Conservation (phyloP, 37 sponge, comb jelly and placozoan species). For the Halichondria panicea region DNA sequence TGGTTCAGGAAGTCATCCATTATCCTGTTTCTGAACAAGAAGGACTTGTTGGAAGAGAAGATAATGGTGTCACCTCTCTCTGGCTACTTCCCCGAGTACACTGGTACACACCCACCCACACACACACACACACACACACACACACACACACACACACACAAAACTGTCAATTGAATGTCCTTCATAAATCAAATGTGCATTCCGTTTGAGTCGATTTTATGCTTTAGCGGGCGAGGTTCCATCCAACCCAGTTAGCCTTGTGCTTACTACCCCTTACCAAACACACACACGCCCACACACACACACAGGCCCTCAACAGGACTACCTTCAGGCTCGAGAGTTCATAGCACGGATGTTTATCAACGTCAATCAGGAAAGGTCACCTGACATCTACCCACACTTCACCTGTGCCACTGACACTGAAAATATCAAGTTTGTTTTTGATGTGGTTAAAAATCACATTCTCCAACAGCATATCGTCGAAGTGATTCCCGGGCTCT, state of each 20-base stretch:
- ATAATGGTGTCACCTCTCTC: slow-evolving; percentile 76
- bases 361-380: slow-evolving; percentile 44
- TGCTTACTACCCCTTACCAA: no score
- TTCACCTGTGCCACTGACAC: slow-evolving; percentile 99
- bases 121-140: background rate
- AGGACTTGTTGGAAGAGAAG: slow-evolving; percentile 93
- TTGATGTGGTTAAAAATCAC: slow-evolving; percentile 82
- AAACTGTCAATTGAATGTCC: background rate
- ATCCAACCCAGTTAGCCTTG: no score
- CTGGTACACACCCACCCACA: background rate
- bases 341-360: slow-evolving; percentile 86
- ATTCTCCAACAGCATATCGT: slow-evolving; percentile 63
- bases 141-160: background rate
- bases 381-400: slow-evolving; percentile 87
- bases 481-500: slow-evolving; percentile 57
- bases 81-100: slow-evolving; percentile 95
- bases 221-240: no score
- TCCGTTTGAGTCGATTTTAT: no score
- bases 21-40: slow-evolving; percentile 97
- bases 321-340: slow-evolving; percentile 66
- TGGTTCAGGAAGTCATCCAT: slow-evolving; percentile 89
- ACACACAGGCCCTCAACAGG: slow-evolving; percentile 61
- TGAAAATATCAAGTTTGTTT: slow-evolving; percentile 94
- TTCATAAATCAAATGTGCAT: background rate
- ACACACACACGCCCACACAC: no score